Conservation (phyloP, 2,113 vertebrate species). For the Numenius arquata region DNA sequence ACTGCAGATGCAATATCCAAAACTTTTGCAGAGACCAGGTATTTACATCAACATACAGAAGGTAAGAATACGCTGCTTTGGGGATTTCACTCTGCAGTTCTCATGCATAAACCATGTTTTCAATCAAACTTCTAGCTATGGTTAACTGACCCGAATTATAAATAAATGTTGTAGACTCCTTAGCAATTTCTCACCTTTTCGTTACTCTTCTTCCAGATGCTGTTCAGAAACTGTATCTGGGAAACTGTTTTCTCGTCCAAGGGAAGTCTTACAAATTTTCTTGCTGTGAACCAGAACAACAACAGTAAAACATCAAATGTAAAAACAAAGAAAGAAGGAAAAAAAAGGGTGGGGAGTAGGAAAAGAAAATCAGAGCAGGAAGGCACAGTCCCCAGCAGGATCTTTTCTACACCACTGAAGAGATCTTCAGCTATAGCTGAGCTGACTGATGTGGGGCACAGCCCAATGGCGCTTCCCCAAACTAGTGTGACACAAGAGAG, state of each 20-base stretch:
- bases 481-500: neutral
- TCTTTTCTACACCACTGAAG: neutral
- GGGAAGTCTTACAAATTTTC: neutral
- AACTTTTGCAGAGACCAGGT: neutral
- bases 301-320: neutral
- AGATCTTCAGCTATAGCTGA: neutral
- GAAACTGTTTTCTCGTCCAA: neutral
- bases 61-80: neutral
- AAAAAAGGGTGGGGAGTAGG: neutral
- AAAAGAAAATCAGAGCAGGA: neutral
- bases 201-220: neutral
- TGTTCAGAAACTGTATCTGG: neutral
- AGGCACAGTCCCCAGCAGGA: neutral
- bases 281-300: neutral
- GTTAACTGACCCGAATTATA: neutral
- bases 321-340: neutral
- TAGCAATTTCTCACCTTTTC: neutral
- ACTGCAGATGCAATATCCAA: neutral
- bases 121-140: neutral
- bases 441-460: accelerated
- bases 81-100: neutral
- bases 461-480: no score
- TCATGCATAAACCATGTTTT: neutral
- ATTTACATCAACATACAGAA: neutral
- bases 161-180: neutral